These are phyloP conservation scores for Drosophila mayaguana DNA, from an alignment of 2,888 invertebrate genomes.

Conservation along the genomic window DNA sequence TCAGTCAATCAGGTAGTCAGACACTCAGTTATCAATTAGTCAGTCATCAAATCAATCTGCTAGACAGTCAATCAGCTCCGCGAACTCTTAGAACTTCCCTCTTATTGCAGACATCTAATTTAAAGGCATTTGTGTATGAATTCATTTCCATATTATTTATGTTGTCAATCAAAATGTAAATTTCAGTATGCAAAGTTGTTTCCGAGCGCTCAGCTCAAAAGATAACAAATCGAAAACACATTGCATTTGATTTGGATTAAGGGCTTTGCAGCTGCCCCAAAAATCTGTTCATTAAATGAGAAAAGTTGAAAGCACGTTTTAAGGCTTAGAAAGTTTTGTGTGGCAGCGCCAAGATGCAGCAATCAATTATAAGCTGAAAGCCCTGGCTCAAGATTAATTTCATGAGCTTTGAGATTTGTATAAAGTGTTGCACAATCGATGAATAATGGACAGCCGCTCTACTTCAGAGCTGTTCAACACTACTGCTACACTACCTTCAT, in stretches of 20 bases:
- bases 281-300: constrained; percentile 6
- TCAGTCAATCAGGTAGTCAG: too few relatives aligned
- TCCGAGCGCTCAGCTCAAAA: neutral
- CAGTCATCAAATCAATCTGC: neutral
- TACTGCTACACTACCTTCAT: too few relatives aligned
- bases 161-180: constrained; percentile 10
- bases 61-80: neutral
- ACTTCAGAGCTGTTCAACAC: neutral
- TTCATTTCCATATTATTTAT: neutral
- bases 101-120: neutral
- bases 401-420: neutral
- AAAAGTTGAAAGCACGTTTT: constrained; percentile 34
- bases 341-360: neutral
- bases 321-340: constrained; percentile 23
- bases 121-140: neutral
- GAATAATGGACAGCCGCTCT: neutral
- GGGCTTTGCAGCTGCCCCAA: neutral
- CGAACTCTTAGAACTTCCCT: neutral
- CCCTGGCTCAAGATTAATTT: neutral
- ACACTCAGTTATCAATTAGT: neutral
- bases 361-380: constrained; percentile 2
- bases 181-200: neutral
- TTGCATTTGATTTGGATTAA: constrained; percentile 27
- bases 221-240: constrained; percentile 3
- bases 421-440: neutral